phyloP scores from a whole-genome alignment of 2,888 invertebrate species.

The Adelognathus sp. region DNA sequence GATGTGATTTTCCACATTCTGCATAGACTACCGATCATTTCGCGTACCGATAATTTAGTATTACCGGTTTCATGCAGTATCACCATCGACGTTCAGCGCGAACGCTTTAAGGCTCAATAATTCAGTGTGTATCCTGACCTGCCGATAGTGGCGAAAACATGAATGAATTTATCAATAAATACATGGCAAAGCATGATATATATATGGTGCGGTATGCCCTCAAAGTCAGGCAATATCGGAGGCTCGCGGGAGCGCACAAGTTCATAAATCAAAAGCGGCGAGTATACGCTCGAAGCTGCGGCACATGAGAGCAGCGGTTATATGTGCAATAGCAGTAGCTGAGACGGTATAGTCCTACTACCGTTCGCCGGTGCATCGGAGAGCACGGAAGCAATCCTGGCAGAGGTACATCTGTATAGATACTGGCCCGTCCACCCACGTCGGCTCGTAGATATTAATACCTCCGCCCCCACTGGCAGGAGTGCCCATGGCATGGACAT shows the following conservation, averaged over 20 bases:
- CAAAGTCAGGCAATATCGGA: conserved; percentile 36
- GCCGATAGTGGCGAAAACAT: conserved; percentile 43
- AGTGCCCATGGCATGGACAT: conserved; percentile 15
- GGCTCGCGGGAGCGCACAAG: conserved; percentile 41
- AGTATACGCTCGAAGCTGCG: conserved; percentile 27
- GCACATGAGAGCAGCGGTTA: conserved; percentile 34
- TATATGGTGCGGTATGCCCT: conserved; percentile 12
- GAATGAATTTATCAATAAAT: conserved; percentile 37
- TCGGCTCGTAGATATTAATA: conserved; percentile 62
- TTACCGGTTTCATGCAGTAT: neutral
- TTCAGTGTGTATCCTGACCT: neutral
- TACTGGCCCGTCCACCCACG: conserved; percentile 70
- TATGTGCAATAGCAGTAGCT: conserved; percentile 22
- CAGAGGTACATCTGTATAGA: conserved; percentile 64
- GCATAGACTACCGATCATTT: neutral
- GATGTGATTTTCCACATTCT: conserved; percentile 30
- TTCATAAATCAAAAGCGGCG: conserved; percentile 54
- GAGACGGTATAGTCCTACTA: conserved; percentile 36
- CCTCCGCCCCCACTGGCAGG: conserved; percentile 50
- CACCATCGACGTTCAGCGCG: neutral
- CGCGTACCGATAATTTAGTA: neutral
- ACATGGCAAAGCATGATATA: neutral
- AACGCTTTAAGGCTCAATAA: conserved; percentile 15
- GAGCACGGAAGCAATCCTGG: conserved; percentile 68
- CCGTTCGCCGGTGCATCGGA: conserved; percentile 16